These are phyloP conservation scores for Archips crataeganus DNA, from an alignment of 2,888 invertebrate genomes.

Conservation along the genomic window DNA sequence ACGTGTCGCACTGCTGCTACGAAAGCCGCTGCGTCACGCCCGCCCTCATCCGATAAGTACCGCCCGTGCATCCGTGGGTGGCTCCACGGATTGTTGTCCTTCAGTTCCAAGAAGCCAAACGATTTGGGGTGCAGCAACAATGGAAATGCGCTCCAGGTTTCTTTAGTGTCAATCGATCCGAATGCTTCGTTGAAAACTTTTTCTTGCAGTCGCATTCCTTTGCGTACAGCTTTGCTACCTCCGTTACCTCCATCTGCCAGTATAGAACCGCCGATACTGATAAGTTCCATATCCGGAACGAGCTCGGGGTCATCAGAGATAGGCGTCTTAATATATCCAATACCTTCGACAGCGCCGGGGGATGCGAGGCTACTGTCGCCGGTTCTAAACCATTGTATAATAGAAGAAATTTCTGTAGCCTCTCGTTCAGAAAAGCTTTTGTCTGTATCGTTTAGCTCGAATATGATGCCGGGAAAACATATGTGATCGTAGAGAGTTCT, in stretches of 20 bases:
- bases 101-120: constrained; percentile 88
- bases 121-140: constrained; percentile 92
- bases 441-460: constrained; percentile 70
- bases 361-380: constrained; percentile 79
- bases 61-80: constrained; percentile 93
- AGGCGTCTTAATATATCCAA: constrained; percentile 88
- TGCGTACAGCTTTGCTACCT: constrained; percentile 75
- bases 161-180: constrained; percentile 82
- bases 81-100: constrained; percentile 89
- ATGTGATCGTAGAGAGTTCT: constrained; percentile 88
- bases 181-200: constrained; percentile 85
- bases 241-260: constrained; percentile 84
- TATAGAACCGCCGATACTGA: constrained; percentile 87
- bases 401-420: constrained; percentile 49
- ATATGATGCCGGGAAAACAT: constrained; percentile 81
- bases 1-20: constrained; percentile 87
- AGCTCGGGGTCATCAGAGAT: constrained; percentile 84
- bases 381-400: constrained; percentile 66
- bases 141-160: constrained; percentile 87
- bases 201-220: constrained; percentile 85
- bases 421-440: constrained; percentile 65
- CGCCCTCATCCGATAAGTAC: constrained; percentile 88
- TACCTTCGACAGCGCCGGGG: constrained; percentile 89
- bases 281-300: constrained; percentile 89
- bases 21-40: constrained; percentile 85